Base-by-base conservation (phyloP, 2,888 invertebrate species). In the Apotomis betuletana region DNA sequence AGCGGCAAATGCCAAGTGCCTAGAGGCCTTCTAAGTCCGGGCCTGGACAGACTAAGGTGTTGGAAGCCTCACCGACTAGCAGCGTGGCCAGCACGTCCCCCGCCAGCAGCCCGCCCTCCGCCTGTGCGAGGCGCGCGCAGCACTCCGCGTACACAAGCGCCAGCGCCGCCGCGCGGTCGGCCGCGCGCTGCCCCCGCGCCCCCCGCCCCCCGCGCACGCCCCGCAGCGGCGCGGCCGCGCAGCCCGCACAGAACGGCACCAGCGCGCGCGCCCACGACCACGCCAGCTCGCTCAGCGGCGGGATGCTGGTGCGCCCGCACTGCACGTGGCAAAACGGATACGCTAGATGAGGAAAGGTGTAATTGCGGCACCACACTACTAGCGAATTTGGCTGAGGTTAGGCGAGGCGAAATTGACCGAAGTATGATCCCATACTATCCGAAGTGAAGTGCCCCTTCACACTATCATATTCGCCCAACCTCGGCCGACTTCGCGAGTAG, bases 301-400 rank as follows among this genome's bases (percentile, higher is more conserved):
- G 87, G 5, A 85, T 46, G 3, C 83, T 75, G 15, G 83, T 80
- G 10, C 83, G 83, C 1, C 87, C 90, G 72, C 90, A 90, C 90
- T 90, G 80, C 10, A 57, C 51, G 13, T 54, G 0, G 4, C 41
- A 41, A 0, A 6, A 41, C 4, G 5, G 41, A 41, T 41, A 41
- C 41, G 6, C 27, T 27, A 27, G 27, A n/a, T n/a, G n/a, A 27
- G 27, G 2, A 27, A 27, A 27, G 27, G 27, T 27, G 27, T 27
- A n/a, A n/a, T n/a, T n/a, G n/a, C n/a, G n/a, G n/a, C n/a, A n/a
- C n/a, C n/a, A n/a, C n/a, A n/a, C n/a, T n/a, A n/a, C n/a, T n/a
- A n/a, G n/a, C n/a, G n/a, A n/a, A n/a, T n/a, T n/a, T n/a, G n/a
- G n/a, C n/a, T n/a, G n/a, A n/a, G n/a, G n/a, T n/a, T n/a, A n/a